Evolutionary conservation across 1,140 invertebrate species (phyloP), one percentile per base, ranked within the genome.

Genomic region (Uloborus diversus): DNA sequence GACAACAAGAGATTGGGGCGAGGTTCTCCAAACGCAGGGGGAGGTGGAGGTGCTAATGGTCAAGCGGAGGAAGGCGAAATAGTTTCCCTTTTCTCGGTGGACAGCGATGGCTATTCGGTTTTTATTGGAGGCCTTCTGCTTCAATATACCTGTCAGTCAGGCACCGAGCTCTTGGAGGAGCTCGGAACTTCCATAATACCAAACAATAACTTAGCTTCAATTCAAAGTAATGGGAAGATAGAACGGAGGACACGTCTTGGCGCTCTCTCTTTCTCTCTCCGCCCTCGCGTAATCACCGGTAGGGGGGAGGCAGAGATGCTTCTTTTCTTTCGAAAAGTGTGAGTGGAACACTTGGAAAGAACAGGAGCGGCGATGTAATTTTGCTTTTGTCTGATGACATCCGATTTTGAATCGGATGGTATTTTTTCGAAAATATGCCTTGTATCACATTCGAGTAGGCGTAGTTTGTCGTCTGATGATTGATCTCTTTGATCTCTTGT

Each of bases 181-280:
- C 20, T 25, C 5, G 14, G 32, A 5, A 66, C 47, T 78, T 78
- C 73, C 73, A 78, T 78, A 78, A 78, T 78, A 78, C 73, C 73
- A 78, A 78, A 78, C 73, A 78, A 78, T 78, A 78, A 78, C 73
- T 78, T 78, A 78, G 61, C 73, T 78, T 78, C 73, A 78, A 78
- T 78, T 78, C 73, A 78, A 78, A 78, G 73, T 78, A 78, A 78
- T 78, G 73, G 73, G 73, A 78, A 78, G 73, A 78, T 78, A 47
- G 73, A 78, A 62, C 59, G 66, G 73, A 65, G 73, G 73, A 78
- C 73, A 78, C 73, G 73, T 78, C 73, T 78, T 78, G 73, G 73
- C 73, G 65, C 73, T 78, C 73, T 78, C 73, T n/a, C n/a, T n/a
- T n/a, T n/a, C n/a, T n/a, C n/a, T n/a, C n/a, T n/a, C n/a, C n/a